Conservation (phyloP, 2,797 vertebrate genomes). For the Stomatorhinus walkeri region DNA sequence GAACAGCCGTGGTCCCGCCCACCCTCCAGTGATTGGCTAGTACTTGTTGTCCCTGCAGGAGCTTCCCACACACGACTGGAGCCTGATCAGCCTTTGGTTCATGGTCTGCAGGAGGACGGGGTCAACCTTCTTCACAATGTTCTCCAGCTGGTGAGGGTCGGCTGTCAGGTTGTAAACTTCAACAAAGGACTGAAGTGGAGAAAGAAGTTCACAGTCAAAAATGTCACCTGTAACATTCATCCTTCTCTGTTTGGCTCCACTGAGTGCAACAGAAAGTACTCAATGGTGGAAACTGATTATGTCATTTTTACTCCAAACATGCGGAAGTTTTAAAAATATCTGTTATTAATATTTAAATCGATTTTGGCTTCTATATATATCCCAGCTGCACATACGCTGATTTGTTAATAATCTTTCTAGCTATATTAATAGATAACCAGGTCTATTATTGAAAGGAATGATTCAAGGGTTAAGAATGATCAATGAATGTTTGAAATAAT, state of each 20-base stretch:
- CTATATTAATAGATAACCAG: neutral
- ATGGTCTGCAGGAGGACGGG: conserved; percentile 60
- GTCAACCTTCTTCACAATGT: conserved; percentile 69
- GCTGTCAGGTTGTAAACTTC: conserved; percentile 65
- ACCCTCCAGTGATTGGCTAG: neutral
- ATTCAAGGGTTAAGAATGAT: neutral
- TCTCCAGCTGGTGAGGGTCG: conserved; percentile 67
- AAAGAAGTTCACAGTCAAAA: neutral
- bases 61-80: conserved; percentile 59
- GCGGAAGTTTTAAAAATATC: neutral
- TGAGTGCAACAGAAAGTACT: neutral
- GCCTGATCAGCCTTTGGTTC: conserved; percentile 71
- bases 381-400: neutral
- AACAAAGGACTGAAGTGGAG: conserved; percentile 55
- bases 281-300: neutral
- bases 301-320: neutral
- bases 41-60: conserved; percentile 47
- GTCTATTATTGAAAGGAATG: neutral
- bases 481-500: neutral
- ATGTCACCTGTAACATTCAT: neutral
- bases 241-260: neutral
- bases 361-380: neutral
- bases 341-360: neutral
- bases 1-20: conserved; percentile 12
- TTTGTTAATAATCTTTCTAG: neutral